Evolutionary conservation across 2,888 invertebrate genomes (phyloP).

Genomic region (Dioctria linearis): DNA sequence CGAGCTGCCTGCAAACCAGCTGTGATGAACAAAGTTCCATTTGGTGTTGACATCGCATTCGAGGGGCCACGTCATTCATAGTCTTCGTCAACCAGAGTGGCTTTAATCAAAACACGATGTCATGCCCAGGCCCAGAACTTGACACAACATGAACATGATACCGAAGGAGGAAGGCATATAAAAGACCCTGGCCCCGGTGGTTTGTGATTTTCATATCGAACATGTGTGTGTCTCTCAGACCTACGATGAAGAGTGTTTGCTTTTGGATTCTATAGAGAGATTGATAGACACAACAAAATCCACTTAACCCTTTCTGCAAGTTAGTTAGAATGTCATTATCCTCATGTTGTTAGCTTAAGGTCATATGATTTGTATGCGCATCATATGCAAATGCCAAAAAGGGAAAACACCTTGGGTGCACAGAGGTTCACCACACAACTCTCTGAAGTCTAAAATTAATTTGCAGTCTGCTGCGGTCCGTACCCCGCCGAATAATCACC

Average conservation of each 20-base stretch:
- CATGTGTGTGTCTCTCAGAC: background rate
- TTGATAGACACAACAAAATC: background rate
- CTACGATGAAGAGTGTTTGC: background rate
- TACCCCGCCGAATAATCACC: too few relatives aligned
- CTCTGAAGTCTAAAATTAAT: background rate
- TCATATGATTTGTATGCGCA: too few relatives aligned
- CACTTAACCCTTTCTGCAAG: background rate
- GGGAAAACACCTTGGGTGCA: too few relatives aligned
- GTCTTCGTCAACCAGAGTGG: background rate
- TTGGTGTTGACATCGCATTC: conserved; percentile 6
- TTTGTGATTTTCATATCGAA: background rate
- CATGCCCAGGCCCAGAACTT: background rate
- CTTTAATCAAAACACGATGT: conserved; percentile 1
- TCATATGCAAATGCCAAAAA: too few relatives aligned
- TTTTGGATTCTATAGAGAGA: too few relatives aligned
- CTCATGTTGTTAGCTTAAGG: too few relatives aligned
- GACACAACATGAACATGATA: background rate
- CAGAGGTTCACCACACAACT: too few relatives aligned
- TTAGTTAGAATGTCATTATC: too few relatives aligned
- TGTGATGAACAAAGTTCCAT: background rate
- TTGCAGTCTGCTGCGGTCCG: background rate
- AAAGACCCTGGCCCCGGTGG: background rate
- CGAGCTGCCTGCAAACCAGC: background rate
- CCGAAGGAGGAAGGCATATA: background rate
- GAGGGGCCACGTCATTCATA: background rate